Conservation (phyloP, 1,140 invertebrate species). For the Ceratina australensis region DNA sequence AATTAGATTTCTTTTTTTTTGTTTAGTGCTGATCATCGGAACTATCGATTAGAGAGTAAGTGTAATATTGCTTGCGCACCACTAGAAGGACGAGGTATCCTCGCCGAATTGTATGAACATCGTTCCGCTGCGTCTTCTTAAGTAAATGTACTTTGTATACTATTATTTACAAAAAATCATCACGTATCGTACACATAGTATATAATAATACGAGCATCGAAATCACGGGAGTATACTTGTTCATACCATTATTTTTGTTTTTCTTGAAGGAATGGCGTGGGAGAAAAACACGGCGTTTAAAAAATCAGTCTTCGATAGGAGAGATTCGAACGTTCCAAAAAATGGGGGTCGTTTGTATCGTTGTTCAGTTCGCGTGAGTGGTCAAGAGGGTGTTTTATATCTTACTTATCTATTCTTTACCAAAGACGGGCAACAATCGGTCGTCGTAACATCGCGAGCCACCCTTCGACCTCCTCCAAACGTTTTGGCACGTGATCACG, state of each 20-base stretch:
- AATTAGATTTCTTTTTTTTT: constrained; percentile 38
- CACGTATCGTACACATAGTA: constrained; percentile 49
- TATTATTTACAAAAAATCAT: constrained; percentile 63
- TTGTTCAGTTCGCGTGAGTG: constrained; percentile 60
- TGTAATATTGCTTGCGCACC: constrained; percentile 64
- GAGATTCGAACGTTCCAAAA: constrained; percentile 63
- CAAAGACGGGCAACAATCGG: background rate
- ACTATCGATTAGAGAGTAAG: constrained; percentile 60
- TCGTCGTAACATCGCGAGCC: background rate
- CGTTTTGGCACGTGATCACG: constrained; percentile 20
- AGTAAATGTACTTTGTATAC: constrained; percentile 29
- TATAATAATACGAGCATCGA: constrained; percentile 35
- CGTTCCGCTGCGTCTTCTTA: constrained; percentile 19
- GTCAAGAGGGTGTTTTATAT: background rate
- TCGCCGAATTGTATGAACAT: constrained; percentile 25
- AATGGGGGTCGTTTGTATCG: constrained; percentile 63
- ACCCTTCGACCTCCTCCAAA: background rate
- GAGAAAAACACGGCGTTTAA: constrained; percentile 38
- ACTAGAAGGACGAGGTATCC: constrained; percentile 30
- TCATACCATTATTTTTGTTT: too few species aligned
- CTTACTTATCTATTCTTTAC: too few species aligned
- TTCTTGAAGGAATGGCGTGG: background rate
- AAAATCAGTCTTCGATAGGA: constrained; percentile 75
- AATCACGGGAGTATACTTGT: constrained; percentile 45
- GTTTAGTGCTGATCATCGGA: constrained; percentile 56